Percentiles rank a stretch among this genome's conserved stretches.
Evolutionary conservation across 2,113 vertebrate species (phyloP).

Genomic region (Eudyptes chrysolophus): DNA sequence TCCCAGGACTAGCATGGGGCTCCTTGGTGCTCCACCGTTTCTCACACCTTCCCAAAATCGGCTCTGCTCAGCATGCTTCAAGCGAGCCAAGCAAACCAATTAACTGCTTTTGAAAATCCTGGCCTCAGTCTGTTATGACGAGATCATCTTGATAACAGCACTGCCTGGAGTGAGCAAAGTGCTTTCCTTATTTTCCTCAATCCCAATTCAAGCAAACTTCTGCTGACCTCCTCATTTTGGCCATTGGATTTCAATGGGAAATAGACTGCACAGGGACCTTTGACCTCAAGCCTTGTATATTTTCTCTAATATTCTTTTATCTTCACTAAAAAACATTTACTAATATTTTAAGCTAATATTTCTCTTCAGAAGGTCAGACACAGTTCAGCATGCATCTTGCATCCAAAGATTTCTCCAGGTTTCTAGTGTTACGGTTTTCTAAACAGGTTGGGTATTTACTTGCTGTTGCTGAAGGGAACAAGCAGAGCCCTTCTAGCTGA

Average conservation of each 20-base stretch:
- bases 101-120: neutral
- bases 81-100: neutral
- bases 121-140: neutral
- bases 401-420: slow-evolving; percentile 32
- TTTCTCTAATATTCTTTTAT: slow-evolving; percentile 55
- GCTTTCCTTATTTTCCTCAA: neutral
- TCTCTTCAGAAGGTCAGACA: slow-evolving; percentile 32
- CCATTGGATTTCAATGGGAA: slow-evolving; percentile 42
- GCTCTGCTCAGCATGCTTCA: neutral
- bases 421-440: slow-evolving; percentile 11
- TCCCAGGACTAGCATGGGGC: neutral
- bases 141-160: neutral
- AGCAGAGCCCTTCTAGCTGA: neutral
- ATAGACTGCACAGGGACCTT: neutral
- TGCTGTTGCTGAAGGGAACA: neutral
- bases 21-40: neutral
- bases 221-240: slow-evolving; percentile 34
- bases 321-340: slow-evolving; percentile 10
- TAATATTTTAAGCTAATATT: slow-evolving; percentile 51
- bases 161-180: neutral
- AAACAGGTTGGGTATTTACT: slow-evolving; percentile 11
- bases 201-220: slow-evolving; percentile 21
- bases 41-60: neutral
- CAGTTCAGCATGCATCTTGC: slow-evolving; percentile 22
- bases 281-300: slow-evolving; percentile 35